A percentile compares a stretch with the other conserved stretches of the same genome.
Evolutionary conservation across 1,140 invertebrate genomes (phyloP).

Genomic region (Aleiodes sp.): DNA sequence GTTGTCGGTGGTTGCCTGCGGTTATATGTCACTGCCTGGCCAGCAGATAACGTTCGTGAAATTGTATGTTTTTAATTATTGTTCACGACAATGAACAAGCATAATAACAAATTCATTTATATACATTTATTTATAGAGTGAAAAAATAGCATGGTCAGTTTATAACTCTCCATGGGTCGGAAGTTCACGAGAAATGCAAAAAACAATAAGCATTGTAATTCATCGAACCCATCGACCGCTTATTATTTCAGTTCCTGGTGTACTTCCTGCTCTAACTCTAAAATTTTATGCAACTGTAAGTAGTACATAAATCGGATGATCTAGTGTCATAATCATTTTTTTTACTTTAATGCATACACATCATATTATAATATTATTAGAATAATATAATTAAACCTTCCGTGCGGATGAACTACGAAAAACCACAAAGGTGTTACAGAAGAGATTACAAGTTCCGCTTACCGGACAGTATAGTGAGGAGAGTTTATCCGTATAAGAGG

Average conservation of each 20-base stretch:
- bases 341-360: no score
- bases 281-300: conserved; percentile 26
- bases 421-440: no score
- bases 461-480: no score
- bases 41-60: conserved; percentile 38
- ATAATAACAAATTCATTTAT: background rate
- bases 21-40: conserved; percentile 42
- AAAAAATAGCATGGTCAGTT: conserved; percentile 27
- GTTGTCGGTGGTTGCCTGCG: conserved; percentile 28
- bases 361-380: no score
- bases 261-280: conserved; percentile 13
- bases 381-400: no score
- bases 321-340: no score
- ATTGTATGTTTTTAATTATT: conserved; percentile 32
- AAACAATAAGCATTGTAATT: conserved; percentile 26
- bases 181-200: conserved; percentile 17
- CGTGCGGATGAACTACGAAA: no score
- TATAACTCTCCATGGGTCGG: conserved; percentile 27
- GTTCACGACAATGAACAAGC: background rate
- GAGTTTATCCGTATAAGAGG: no score
- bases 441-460: no score
- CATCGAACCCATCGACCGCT: conserved; percentile 29
- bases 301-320: no score
- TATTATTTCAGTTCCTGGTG: conserved; percentile 13
- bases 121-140: conserved; percentile 20